A percentile compares a stretch with the other conserved stretches of the same genome.
These are phyloP conservation scores for Caenorhabditis auriculariae DNA, from an alignment of 2,888 invertebrate species.

Conservation along the genomic window DNA sequence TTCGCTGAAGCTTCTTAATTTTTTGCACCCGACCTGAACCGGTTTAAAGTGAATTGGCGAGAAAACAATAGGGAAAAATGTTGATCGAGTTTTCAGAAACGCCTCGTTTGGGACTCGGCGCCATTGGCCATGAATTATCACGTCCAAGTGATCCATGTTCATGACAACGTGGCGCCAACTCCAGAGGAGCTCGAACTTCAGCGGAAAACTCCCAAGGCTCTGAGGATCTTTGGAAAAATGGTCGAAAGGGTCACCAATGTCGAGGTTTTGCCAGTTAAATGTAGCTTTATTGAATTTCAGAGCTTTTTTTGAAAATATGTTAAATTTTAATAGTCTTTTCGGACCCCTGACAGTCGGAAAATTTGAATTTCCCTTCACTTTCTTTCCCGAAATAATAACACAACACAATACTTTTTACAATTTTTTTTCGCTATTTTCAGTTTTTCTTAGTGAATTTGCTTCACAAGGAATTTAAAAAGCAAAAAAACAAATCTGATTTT, in stretches of 20 bases:
- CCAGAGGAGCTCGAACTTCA: slow-evolving; percentile 1
- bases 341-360: not conserved
- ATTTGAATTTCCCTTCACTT: not conserved
- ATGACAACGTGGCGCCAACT: slow-evolving; percentile 31
- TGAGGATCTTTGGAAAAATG: slow-evolving; percentile 23
- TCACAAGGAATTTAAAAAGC: too few species aligned
- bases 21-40: not conserved
- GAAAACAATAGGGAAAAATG: not conserved
- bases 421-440: too few species aligned
- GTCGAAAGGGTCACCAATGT: slow-evolving; percentile 19
- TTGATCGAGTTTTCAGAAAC: slow-evolving; percentile 42
- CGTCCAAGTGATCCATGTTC: slow-evolving; percentile 54
- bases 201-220: slow-evolving; percentile 11
- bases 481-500: too few species aligned
- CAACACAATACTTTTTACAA: not conserved
- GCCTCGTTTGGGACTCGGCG: slow-evolving; percentile 48
- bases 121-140: slow-evolving; percentile 44
- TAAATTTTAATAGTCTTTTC: too few species aligned
- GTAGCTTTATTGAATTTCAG: too few species aligned
- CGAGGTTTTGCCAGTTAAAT: too few species aligned
- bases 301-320: too few species aligned
- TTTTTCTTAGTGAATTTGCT: too few species aligned
- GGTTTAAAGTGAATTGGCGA: not conserved
- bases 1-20: too few species aligned
- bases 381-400: not conserved